Conservation (phyloP, 2,113 vertebrate species). For the Psophia crepitans region DNA sequence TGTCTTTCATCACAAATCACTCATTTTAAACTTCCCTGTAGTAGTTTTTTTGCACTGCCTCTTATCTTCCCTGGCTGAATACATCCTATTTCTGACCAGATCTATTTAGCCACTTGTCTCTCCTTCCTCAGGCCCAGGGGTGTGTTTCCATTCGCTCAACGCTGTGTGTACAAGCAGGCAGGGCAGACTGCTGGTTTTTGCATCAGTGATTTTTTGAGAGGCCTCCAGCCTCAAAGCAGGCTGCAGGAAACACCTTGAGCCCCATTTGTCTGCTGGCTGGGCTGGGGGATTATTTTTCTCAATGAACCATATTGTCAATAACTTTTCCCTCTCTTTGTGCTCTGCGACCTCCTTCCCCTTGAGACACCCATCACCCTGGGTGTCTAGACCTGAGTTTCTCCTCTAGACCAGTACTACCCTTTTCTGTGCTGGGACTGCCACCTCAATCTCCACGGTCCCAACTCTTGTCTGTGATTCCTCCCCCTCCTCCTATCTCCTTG, state of each 20-base stretch:
- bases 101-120: background rate
- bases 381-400: no score
- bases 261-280: background rate
- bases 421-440: background rate
- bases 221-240: background rate
- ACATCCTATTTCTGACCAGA: background rate
- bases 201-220: slow-evolving; percentile 21
- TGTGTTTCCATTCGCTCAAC: background rate
- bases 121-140: background rate
- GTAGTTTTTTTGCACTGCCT: background rate
- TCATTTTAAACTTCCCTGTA: background rate
- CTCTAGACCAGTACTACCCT: background rate
- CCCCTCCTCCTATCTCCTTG: background rate
- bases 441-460: background rate
- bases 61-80: background rate
- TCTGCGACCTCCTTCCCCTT: background rate
- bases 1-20: background rate
- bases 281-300: background rate
- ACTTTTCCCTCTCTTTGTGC: background rate
- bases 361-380: background rate
- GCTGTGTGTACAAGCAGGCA: background rate
- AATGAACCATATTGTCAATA: background rate
- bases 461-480: background rate
- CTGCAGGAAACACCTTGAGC: slow-evolving; percentile 26
- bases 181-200: slow-evolving; percentile 22